Conservation (phyloP, 2,888 invertebrate species). For the Merodon equestris region DNA sequence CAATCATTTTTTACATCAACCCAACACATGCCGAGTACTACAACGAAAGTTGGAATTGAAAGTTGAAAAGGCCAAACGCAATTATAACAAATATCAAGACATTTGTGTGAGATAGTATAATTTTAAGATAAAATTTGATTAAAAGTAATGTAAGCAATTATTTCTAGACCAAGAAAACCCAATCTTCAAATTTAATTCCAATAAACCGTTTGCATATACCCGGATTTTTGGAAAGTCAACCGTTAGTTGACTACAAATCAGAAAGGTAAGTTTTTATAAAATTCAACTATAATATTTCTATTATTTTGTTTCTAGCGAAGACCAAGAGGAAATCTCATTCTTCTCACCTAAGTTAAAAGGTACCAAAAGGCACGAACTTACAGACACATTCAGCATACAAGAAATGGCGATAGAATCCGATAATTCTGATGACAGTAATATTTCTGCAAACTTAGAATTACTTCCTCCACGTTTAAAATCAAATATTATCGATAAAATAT, state of each 20-base stretch:
- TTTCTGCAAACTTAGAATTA: slow-evolving; percentile 77
- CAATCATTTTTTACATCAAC: slow-evolving; percentile 70
- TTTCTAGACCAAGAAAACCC: slow-evolving; percentile 72
- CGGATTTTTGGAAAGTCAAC: slow-evolving; percentile 76
- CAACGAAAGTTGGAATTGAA: slow-evolving; percentile 78
- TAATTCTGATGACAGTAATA: slow-evolving; percentile 77
- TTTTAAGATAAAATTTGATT: slow-evolving; percentile 30
- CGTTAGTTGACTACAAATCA: slow-evolving; percentile 78
- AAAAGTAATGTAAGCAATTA: not conserved
- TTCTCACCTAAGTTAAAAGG: slow-evolving; percentile 76
- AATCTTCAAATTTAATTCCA: slow-evolving; percentile 77
- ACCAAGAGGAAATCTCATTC: slow-evolving; percentile 78
- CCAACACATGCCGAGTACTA: slow-evolving; percentile 78
- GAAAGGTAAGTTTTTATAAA: slow-evolving; percentile 72
- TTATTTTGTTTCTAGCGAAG: slow-evolving; percentile 74
- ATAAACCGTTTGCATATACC: slow-evolving; percentile 78
- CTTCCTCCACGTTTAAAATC: slow-evolving; percentile 75
- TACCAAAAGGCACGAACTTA: slow-evolving; percentile 73
- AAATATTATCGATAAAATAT: slow-evolving; percentile 71
- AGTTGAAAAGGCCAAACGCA: slow-evolving; percentile 78
- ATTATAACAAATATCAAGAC: slow-evolving; percentile 77
- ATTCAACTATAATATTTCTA: too few relatives aligned
- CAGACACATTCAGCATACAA: slow-evolving; percentile 79
- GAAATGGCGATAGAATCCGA: slow-evolving; percentile 79
- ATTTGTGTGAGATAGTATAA: slow-evolving; percentile 72